Evolutionary conservation across 2,797 vertebrate genomes (phyloP), one percentile per base, ranked within the genome.

Genomic region (Poecilia gillii): DNA sequence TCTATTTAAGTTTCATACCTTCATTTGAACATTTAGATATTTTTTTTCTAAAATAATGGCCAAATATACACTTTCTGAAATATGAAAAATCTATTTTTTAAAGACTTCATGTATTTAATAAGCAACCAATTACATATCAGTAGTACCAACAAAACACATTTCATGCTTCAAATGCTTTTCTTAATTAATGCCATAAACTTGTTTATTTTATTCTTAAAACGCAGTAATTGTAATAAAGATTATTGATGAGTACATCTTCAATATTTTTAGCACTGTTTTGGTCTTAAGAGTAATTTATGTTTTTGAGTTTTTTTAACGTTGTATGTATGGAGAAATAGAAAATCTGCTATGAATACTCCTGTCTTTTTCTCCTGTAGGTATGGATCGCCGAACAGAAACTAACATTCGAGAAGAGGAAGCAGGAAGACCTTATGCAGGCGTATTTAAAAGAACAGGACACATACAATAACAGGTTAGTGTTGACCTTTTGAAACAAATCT

Each of bases 361-460:
- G 25, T 84, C 20, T 53, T 8, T 76, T 45, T 28, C 18, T 80
- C 41, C 57, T 80, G 78, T 90, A 99, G 99, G 98, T 99, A 97
- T 99, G 99, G 99, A 99, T 99, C 87, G 98, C 98, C 25, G 98
- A 99, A 88, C 99, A 99, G 94, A 99, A 99, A 91, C 96, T 99
- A 84, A 98, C 96, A 0, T 99, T 98, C 83, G 98, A 99, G 47
- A 99, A 98, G 94, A 98, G 95, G 91, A 99, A 98, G 91, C 98
- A 99, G 90, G 98, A 99, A 91, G 99, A 99, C 43, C 94, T 99
- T 79, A 98, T 99, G 98, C 96, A 98, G 84, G 97, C 99, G 0
- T 99, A 99, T 77, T 85, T 99, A 86, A 99, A 99, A 92, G 99
- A 99, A 84, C 99, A 99, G 93, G 99, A 99, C 11, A 97, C 95